Percentiles rank a stretch among this genome's conserved stretches.
phyloP scores from a whole-genome alignment of 2,888 invertebrate genomes.

The Dione juno region DNA sequence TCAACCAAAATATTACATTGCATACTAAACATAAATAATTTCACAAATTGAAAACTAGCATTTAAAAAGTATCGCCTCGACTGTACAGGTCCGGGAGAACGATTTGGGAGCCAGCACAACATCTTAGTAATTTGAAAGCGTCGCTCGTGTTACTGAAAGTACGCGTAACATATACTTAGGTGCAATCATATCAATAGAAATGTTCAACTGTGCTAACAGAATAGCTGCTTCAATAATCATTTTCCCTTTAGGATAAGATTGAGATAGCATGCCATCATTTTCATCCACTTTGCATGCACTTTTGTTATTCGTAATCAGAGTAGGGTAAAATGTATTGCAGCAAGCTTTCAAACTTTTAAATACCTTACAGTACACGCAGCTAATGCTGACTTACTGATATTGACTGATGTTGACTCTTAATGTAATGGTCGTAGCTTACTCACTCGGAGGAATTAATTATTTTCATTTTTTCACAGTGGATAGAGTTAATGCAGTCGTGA shows the following conservation, averaged over 20 bases:
- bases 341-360: too few relatives aligned
- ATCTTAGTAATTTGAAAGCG: constrained; percentile 74
- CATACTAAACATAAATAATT: too few relatives aligned
- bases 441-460: too few relatives aligned
- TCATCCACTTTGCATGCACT: background rate
- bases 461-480: too few relatives aligned
- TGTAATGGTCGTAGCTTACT: too few relatives aligned
- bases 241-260: background rate
- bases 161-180: constrained; percentile 27
- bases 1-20: too few relatives aligned
- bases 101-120: constrained; percentile 60
- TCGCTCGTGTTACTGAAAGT: constrained; percentile 32
- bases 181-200: constrained; percentile 34
- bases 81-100: constrained; percentile 58
- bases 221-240: constrained; percentile 7
- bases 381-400: too few relatives aligned
- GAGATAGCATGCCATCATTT: constrained; percentile 2
- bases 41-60: too few relatives aligned
- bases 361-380: too few relatives aligned
- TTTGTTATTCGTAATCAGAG: background rate
- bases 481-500: too few relatives aligned
- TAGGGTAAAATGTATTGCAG: background rate
- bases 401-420: too few relatives aligned
- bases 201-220: constrained; percentile 12
- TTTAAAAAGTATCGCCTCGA: constrained; percentile 38